Evolutionary conservation across 2,113 vertebrate genomes (phyloP).

Genomic region (Phalacrocorax carbo): DNA sequence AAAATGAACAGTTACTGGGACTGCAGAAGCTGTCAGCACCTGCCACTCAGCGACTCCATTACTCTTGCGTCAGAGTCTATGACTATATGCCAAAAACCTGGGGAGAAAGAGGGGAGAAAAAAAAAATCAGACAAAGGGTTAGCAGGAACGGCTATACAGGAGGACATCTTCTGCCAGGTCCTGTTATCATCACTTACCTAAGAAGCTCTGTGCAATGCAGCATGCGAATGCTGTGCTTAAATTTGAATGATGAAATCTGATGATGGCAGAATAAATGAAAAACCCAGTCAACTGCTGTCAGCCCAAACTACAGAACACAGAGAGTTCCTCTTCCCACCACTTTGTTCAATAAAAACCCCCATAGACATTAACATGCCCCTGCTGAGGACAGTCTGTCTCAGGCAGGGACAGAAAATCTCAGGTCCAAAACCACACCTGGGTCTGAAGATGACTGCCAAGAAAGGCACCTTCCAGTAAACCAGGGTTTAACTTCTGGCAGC

Average conservation of each 20-base stretch:
- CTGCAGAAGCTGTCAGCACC: slow-evolving; percentile 65
- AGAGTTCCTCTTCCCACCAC: neutral
- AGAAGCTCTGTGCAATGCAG: neutral
- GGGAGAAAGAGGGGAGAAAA: slow-evolving; percentile 4
- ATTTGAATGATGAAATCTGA: neutral
- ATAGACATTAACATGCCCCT: neutral
- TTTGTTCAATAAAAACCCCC: neutral
- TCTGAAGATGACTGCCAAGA: neutral
- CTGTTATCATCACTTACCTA: neutral
- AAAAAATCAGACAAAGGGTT: slow-evolving; percentile 36
- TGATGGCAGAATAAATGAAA: slow-evolving; percentile 5
- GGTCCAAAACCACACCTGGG: neutral
- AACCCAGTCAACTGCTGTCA: neutral
- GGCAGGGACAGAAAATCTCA: neutral
- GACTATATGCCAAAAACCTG: slow-evolving; percentile 65
- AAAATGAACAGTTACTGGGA: slow-evolving; percentile 42
- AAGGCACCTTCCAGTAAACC: neutral
- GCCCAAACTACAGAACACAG: neutral
- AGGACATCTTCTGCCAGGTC: neutral
- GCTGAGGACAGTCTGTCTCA: neutral
- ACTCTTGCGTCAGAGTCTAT: slow-evolving; percentile 49
- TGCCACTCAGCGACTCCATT: slow-evolving; percentile 48
- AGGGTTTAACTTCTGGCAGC: neutral
- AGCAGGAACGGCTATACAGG: neutral
- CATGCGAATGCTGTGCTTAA: neutral